Base-by-base conservation (phyloP, 2,888 invertebrate species). In the Acanthoscelides obtectus region DNA sequence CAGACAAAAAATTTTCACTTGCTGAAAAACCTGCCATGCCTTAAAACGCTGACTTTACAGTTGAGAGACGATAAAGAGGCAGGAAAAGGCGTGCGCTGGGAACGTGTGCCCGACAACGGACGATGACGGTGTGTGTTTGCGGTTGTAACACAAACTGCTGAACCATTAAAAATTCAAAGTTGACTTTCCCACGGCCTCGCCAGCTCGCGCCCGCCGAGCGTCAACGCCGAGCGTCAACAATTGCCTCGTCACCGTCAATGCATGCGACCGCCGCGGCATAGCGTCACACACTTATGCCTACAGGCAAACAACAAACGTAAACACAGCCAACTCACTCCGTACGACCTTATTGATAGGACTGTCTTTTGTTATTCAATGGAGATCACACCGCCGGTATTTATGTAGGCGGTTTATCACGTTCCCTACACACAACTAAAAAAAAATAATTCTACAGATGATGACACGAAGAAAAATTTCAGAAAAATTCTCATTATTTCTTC, bases 151-250 rank as follows among this genome's bases (percentile, higher is more conserved):
- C 70, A 71, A 66, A 66, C 68, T 69, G 72, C 68, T 67, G 70
- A 71, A 72, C 73, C 73, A 72, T 71, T 73, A 74, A 74, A 73
- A 75, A 70, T 71, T 72, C 71, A 69, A 45, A 45, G 71, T 71
- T 72, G 69, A 73, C 74, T 75, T 75, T 75, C 75, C 75, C 75
- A 75, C 75, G 75, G 74, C 75, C 75, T 75, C 71, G 68, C 72
- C 69, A 66, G 67, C 71, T 71, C 68, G 68, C 70, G 25, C 63
- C 63, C 27, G 45, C 22, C 68, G 69, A n/a, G n/a, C n/a, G n/a
- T n/a, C n/a, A n/a, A n/a, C n/a, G n/a, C n/a, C n/a, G n/a, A n/a
- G n/a, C n/a, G n/a, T n/a, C n/a, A n/a, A 63, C 25, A 25, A 66
- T 66, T 66, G 70, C 66, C 45, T 3, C 22, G 20, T 68, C 22